Evolutionary conservation across 2,888 invertebrate genomes (phyloP).

Genomic region (Erpobdella octoculata): DNA sequence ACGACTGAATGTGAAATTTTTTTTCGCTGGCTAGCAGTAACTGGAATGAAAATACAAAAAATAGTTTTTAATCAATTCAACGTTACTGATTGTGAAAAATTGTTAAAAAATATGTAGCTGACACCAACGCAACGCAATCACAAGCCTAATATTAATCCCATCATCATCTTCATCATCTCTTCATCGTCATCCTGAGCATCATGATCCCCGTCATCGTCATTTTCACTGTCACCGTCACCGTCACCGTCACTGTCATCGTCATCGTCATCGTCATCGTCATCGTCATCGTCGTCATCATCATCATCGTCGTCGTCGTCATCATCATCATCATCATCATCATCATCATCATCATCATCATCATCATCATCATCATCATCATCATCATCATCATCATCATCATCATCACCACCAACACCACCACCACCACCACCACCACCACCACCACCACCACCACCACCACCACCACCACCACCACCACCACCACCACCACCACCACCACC

Average conservation of each 20-base stretch:
- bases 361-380: conserved; percentile 25
- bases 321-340: conserved; percentile 25
- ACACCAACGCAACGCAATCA: too few relatives aligned
- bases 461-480: conserved; percentile 16
- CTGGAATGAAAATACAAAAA: too few relatives aligned
- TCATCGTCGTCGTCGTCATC: conserved; percentile 14
- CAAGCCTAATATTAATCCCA: too few relatives aligned
- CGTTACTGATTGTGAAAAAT: too few relatives aligned
- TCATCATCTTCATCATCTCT: too few relatives aligned
- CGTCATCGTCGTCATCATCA: conserved; percentile 17
- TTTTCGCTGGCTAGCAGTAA: too few relatives aligned
- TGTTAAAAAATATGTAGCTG: too few relatives aligned
- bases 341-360: conserved; percentile 19
- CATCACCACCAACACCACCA: conserved; percentile 19
- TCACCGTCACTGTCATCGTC: neutral
- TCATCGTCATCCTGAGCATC: too few relatives aligned
- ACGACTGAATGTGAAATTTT: too few relatives aligned
- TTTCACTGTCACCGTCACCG: neutral
- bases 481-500: conserved; percentile 23
- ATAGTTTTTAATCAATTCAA: too few relatives aligned
- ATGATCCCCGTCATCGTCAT: too few relatives aligned
- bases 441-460: conserved; percentile 23
- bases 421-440: conserved; percentile 19
- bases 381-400: conserved; percentile 27
- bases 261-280: conserved; percentile 4